Base-by-base conservation (phyloP, 92 coral and sea anemone species). In the Siderastrea siderea region DNA sequence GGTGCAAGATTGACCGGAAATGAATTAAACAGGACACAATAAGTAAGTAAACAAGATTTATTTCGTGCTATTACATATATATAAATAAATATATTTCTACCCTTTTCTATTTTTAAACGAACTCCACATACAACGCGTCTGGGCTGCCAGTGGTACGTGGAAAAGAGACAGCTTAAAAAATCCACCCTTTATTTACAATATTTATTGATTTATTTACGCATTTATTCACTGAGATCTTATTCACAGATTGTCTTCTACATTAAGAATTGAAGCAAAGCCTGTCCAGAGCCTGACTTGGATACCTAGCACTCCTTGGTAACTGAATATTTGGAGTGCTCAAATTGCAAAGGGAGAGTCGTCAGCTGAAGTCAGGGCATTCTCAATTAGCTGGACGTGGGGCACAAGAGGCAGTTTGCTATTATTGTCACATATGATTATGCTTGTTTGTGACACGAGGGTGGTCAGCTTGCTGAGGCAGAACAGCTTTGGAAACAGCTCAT, bases 221-320 rank as follows among this genome's bases (percentile, higher is more conserved):
- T 8, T 15, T 15, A 8, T 58, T 8, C 63, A 58, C 9, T 58
- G 63, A 26, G 38, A 8, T 8, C 9, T 66, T 17, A n/a, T 10
- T 5, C 46, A 7, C n/a, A 68, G 74, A 83, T 48, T 71, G 46
- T 68, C 89, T 43, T 79, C 73, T 92, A 3, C 74, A 86, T 2
- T 89, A 90, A 17, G 95, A 91, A 48, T 93, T 93, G 95, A 77
- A 72, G 65, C 53, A 66, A 11, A 78, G 90, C 48, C 77, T 93
- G 3, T 81, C 93, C 1, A 79, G 92, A 87, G n/a, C 77, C 87
- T 11, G 92, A 93, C 85, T 51, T 90, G 50, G 94, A 90, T 71
- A 70, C 88, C 68, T 66, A 83, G 82, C 87, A 93, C 54, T 77
- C 68, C 87, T 81, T 93, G 75, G 93, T 86, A 1, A 71, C 90